Base-by-base conservation (phyloP, 2,113 vertebrate species). In the Ophthalmolycus amberensis region DNA sequence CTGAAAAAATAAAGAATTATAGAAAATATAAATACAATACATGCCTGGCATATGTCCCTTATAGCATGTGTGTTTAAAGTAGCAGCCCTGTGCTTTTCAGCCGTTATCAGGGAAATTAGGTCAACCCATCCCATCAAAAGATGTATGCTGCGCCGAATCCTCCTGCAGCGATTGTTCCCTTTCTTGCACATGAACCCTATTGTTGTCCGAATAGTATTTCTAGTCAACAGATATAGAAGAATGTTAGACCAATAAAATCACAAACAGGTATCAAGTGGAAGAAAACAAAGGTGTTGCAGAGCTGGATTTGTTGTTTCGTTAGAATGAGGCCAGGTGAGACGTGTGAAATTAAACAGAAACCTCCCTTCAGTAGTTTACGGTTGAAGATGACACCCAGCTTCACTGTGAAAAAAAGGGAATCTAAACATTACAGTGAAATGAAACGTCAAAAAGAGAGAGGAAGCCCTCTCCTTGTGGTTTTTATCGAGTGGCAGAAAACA, bases 1-100 rank as follows among this genome's bases (percentile, higher is more conserved):
- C 82, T 87, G 94, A 96, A 96, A 95, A 94, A 99, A 99, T 99
- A 99, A 99, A 99, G 95, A 95, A 87, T 96, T 97, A 95, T 97
- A 97, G 96, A 94, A 95, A 94, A 94, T 90, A 94, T 89, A 75
- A 90, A 88, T 88, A 84, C 80, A 83, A 89, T 52, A 88, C 70
- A 77, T 63, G 87, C 79, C 84, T 89, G 89, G 86, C 85, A 89
- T 88, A 83, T 93, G 84, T 92, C 88, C 78, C 83, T 91, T 34
- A 83, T 40, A 87, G 71, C 66, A 75, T 80, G 77, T 86, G 87
- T 90, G 80, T 83, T 85, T 77, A 83, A 74, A 83, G 67, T 68
- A 87, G 71, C 75, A 22, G 67, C 79, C 65, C 42, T 4, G 14
- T 29, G 60, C 72, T 86, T 86, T 79, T 78, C 63, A 77, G 44